Conservation (phyloP, 2,113 vertebrate species). For the Sebastes schlegelii region DNA sequence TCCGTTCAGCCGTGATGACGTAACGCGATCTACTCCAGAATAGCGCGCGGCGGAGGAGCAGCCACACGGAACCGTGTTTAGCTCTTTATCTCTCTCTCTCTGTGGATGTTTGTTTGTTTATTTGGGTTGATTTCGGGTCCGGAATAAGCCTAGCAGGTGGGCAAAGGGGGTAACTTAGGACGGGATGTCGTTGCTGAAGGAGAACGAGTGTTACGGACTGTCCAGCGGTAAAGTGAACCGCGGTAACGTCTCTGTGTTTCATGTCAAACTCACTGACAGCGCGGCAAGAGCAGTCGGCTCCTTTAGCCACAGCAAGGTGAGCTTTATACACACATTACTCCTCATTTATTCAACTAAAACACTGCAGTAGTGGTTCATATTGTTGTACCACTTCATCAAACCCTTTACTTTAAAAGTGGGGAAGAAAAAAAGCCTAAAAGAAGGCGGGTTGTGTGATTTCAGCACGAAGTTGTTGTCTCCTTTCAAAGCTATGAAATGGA, state of each 20-base stretch:
- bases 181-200: slow-evolving; percentile 88
- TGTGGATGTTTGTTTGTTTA: slow-evolving; percentile 34
- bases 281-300: slow-evolving; percentile 88
- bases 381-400: neutral
- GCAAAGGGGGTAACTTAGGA: too few species aligned
- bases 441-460: slow-evolving; percentile 26
- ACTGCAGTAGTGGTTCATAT: fast-evolving
- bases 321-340: neutral
- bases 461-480: slow-evolving; percentile 45
- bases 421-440: neutral
- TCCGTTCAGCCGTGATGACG: slow-evolving; percentile 60
- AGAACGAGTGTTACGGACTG: slow-evolving; percentile 89
- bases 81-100: neutral
- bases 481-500: slow-evolving; percentile 18
- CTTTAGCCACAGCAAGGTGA: slow-evolving; percentile 87
- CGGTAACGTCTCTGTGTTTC: slow-evolving; percentile 88
- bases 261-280: slow-evolving; percentile 95
- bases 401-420: neutral
- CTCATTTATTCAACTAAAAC: neutral
- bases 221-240: slow-evolving; percentile 85
- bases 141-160: neutral
- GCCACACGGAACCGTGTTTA: slow-evolving; percentile 9
- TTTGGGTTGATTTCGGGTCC: neutral
- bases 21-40: slow-evolving; percentile 73
- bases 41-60: slow-evolving; percentile 70